Evolutionary conservation across 2,797 vertebrate species (phyloP).

Genomic region (Crenuchus spilurus): DNA sequence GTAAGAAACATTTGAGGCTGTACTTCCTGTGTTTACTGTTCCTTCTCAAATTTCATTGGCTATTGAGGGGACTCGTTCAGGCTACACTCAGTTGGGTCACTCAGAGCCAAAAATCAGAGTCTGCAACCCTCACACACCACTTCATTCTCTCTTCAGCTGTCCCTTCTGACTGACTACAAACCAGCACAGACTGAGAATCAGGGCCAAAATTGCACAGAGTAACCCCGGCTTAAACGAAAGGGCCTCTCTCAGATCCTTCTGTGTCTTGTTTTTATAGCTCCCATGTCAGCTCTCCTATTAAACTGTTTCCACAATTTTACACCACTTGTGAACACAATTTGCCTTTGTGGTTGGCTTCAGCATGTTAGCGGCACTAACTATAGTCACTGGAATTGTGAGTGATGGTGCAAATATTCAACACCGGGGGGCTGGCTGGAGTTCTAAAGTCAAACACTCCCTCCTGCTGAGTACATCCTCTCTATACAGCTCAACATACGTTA

Average conservation of each 20-base stretch:
- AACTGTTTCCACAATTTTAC: conserved; percentile 32
- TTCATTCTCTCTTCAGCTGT: too few species aligned
- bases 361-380: conserved; percentile 24
- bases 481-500: conserved; percentile 38
- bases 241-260: conserved; percentile 9
- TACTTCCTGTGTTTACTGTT: too few species aligned
- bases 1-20: too few species aligned
- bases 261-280: conserved; percentile 32
- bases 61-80: too few species aligned
- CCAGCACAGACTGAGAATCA: too few species aligned
- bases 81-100: too few species aligned
- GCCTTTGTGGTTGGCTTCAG: conserved; percentile 52
- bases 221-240: conserved; percentile 41
- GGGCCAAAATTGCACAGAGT: too few species aligned
- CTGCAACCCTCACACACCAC: too few species aligned
- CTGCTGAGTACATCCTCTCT: conserved; percentile 55
- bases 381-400: conserved; percentile 51
- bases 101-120: too few species aligned
- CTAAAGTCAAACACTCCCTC: conserved; percentile 54
- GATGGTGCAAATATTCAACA: conserved; percentile 58
- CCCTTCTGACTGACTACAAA: too few species aligned
- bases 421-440: conserved; percentile 51
- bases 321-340: conserved; percentile 32
- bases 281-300: conserved; percentile 38
- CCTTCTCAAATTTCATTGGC: too few species aligned